Percentiles rank a stretch among this genome's conserved stretches.
Evolutionary conservation across 2,797 vertebrate genomes (phyloP).

Genomic region (Enteromius thamalakanensis): DNA sequence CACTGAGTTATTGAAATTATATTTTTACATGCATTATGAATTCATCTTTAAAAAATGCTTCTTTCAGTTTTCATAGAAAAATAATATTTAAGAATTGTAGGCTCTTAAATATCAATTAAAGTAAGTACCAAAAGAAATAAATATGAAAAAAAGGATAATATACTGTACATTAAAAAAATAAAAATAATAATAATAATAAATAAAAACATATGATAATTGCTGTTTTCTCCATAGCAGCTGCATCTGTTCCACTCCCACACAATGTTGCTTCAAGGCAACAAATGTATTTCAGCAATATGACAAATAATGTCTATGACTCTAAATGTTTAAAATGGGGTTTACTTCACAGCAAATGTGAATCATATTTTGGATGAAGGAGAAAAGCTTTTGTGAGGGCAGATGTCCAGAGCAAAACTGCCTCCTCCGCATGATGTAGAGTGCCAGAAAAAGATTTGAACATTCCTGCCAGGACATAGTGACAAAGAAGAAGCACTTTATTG

Average conservation of each 20-base stretch:
- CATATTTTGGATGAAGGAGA: conserved; percentile 1
- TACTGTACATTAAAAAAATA: neutral
- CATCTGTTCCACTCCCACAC: conserved; percentile 8
- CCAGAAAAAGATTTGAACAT: neutral
- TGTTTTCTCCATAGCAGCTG: neutral
- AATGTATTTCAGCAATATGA: neutral
- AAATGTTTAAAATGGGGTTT: conserved; percentile 28
- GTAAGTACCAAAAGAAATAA: neutral
- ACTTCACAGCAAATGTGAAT: conserved; percentile 17
- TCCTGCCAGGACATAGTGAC: neutral
- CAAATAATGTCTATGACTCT: neutral
- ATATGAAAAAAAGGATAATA: too few species aligned
- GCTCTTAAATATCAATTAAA: neutral
- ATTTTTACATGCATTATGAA: neutral
- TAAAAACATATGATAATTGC: neutral
- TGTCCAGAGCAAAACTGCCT: conserved; percentile 8
- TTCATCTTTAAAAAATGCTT: neutral
- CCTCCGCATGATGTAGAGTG: neutral
- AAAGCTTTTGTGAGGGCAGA: conserved; percentile 9
- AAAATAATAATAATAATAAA: neutral
- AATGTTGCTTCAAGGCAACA: neutral
- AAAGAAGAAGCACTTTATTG: neutral
- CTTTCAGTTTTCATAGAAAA: neutral
- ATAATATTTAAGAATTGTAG: neutral
- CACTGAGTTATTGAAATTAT: neutral